phyloP scores from a whole-genome alignment of 2,797 vertebrate genomes.

The Sorex maritimensis region DNA sequence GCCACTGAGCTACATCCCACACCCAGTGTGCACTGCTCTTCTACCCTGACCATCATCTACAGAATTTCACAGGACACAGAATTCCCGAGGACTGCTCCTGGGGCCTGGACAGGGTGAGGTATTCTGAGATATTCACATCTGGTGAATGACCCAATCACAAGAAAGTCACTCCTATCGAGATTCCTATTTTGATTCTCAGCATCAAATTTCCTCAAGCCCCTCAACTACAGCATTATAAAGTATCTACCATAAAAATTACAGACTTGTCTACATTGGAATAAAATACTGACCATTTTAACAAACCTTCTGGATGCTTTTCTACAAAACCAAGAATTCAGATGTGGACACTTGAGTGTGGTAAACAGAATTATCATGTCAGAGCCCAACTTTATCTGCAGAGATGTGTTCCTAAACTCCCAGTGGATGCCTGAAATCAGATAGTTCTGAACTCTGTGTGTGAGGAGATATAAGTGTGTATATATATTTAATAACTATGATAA shows the following conservation, averaged over 20 bases:
- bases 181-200: slow-evolving; percentile 19
- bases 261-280: background rate
- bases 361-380: background rate
- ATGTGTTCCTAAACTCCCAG: background rate
- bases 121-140: background rate
- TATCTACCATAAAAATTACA: background rate
- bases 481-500: background rate
- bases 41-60: background rate
- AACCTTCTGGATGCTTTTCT: background rate
- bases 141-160: background rate
- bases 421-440: background rate
- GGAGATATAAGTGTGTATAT: too few relatives aligned
- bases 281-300: slow-evolving; percentile 41
- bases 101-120: background rate
- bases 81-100: background rate
- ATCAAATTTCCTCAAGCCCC: background rate
- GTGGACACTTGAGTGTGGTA: background rate
- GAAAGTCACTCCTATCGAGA: background rate
- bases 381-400: background rate
- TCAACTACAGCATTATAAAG: background rate
- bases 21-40: background rate
- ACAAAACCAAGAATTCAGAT: background rate
- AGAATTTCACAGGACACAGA: background rate
- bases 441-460: background rate
- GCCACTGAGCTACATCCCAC: too few relatives aligned